Evolutionary conservation across 2,113 vertebrate genomes (phyloP), one percentile per base, ranked within the genome.

Genomic region (Lampris incognitus): DNA sequence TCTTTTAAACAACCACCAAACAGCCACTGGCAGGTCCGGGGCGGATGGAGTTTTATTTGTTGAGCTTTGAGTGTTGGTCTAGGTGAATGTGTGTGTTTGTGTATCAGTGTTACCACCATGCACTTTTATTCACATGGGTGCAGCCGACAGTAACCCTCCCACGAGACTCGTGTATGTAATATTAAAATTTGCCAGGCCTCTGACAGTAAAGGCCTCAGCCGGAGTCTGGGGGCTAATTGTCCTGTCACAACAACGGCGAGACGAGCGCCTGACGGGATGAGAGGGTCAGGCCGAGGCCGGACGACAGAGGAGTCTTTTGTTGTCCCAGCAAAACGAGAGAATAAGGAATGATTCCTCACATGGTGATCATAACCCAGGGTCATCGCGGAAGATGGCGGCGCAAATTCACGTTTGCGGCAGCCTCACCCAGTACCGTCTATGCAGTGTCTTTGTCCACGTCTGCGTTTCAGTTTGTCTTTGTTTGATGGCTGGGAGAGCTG

Each of bases 211-310:
- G 49, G 38, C 44, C 55, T 52, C 36, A 44, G 57, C 52, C 46
- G 9, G 64, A 76, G 48, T 7, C 65, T 51, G 50, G 7, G 76
- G 64, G 81, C 86, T 87, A 86, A 87, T 79, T 69, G 79, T 66
- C 62, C 74, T 75, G 82, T 69, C 74, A 81, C 42, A 57, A 10
- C 0, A 37, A 61, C 5, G 0, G 59, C 0, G 24, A 62, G 55
- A 71, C 63, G 65, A 59, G 57, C 24, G 59, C 63, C 51, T 11
- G 56, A 70, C 46, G 49, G n/a, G 59, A 13, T 9, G 59, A 61
- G 39, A 10, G 39, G 62, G 56, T 1, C 1, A 1, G 41, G 8
- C 2, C 10, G 50, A 39, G 42, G 50, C 24, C 24, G 24, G 24
- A 24, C 24, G 24, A 24, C 24, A 24, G 24, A 24, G 24, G 24